phyloP scores from a whole-genome alignment of 2,797 vertebrate species.

The Takifugu ocellatus region DNA sequence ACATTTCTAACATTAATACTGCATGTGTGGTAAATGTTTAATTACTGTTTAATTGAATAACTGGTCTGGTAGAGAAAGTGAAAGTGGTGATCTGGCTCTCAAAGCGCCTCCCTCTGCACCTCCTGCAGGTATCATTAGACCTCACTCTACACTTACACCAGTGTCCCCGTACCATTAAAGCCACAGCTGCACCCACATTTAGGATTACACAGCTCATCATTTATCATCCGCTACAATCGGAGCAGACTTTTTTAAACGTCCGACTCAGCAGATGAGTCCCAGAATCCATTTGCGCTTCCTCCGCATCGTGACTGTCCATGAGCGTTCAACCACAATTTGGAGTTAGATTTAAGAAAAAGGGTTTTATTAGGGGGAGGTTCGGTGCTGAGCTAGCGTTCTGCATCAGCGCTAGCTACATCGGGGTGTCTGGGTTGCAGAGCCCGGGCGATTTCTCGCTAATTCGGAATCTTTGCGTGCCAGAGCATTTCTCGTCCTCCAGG shows the following conservation, averaged over 20 bases:
- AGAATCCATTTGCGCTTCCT: background rate
- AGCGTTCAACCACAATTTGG: background rate
- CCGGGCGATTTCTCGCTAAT: slow-evolving; percentile 8
- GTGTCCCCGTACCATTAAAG: slow-evolving; percentile 42
- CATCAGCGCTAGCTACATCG: too few species aligned
- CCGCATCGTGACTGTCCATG: slow-evolving; percentile 8
- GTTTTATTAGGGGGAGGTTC: too few species aligned
- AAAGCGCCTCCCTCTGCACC: background rate
- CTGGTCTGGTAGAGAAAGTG: too few species aligned
- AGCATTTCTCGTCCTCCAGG: slow-evolving; percentile 15
- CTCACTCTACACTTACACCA: slow-evolving; percentile 36
- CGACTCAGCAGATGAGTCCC: slow-evolving; percentile 41
- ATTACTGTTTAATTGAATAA: too few species aligned
- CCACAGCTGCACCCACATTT: slow-evolving; percentile 41
- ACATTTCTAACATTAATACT: too few species aligned
- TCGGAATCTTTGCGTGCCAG: slow-evolving; percentile 22
- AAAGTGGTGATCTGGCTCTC: background rate
- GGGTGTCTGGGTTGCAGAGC: too few species aligned
- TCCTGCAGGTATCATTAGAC: slow-evolving; percentile 33
- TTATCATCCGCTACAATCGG: slow-evolving; percentile 37
- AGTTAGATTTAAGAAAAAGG: too few species aligned
- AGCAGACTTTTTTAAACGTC: slow-evolving; percentile 26
- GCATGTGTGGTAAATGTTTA: too few species aligned
- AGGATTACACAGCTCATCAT: slow-evolving; percentile 50
- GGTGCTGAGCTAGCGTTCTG: too few species aligned